A percentile compares a stretch with the other conserved stretches of the same genome.
These are phyloP conservation scores for Pandemis corylana DNA, from an alignment of 2,888 invertebrate species.

Conservation along the genomic window DNA sequence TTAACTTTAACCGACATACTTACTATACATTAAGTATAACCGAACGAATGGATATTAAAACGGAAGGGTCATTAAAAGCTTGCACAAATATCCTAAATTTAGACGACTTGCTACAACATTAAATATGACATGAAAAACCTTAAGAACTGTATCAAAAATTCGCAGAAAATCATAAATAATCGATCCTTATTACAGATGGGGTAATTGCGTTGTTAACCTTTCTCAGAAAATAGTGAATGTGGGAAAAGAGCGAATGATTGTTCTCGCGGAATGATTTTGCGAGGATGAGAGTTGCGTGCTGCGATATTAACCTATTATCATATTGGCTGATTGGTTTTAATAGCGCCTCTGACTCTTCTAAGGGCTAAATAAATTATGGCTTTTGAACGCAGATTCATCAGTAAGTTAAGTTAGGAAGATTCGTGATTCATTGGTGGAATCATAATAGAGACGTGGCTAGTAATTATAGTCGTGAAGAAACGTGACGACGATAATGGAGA, in stretches of 20 bases:
- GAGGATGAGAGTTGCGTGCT: conserved; percentile 41
- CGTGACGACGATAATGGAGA: background rate
- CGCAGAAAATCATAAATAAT: conserved; percentile 21
- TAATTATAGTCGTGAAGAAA: background rate
- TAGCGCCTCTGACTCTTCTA: conserved; percentile 30
- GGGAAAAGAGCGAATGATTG: conserved; percentile 48
- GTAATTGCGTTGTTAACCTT: conserved; percentile 43
- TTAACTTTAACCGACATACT: too few relatives aligned
- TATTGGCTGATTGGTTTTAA: conserved; percentile 39
- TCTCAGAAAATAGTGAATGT: conserved; percentile 51
- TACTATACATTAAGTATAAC: too few relatives aligned
- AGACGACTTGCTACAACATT: background rate
- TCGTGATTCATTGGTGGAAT: conserved; percentile 10
- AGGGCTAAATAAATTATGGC: conserved; percentile 33
- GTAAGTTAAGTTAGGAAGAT: conserved; percentile 8
- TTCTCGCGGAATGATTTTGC: conserved; percentile 49
- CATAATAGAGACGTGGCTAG: background rate
- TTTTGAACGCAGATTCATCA: conserved; percentile 9
- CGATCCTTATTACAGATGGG: conserved; percentile 20
- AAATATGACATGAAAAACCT: background rate
- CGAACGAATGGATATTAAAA: too few relatives aligned
- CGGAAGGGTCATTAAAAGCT: background rate
- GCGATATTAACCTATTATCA: conserved; percentile 38
- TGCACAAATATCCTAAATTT: background rate
- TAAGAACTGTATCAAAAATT: background rate